phyloP scores from a whole-genome alignment of 2,113 vertebrate species.

The Coryphaenoides rupestris region DNA sequence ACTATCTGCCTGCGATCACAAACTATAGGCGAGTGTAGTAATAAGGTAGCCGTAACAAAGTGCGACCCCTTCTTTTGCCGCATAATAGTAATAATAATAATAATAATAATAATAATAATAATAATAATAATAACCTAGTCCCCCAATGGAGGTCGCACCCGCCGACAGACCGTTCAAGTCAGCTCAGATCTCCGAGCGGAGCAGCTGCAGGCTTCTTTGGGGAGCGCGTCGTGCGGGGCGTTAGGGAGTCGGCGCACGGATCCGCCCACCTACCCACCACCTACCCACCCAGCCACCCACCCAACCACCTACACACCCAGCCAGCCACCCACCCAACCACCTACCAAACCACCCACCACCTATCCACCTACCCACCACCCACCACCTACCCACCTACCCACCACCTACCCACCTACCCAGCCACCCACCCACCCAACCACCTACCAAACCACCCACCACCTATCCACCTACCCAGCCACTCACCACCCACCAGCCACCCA shows the following conservation, averaged over 20 bases:
- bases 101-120: too few relatives aligned
- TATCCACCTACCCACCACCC: neutral
- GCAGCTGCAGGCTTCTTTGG: conserved; percentile 38
- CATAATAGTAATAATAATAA: too few relatives aligned
- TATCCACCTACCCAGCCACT: too few relatives aligned
- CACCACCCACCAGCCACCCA: neutral
- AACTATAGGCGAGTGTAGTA: too few relatives aligned
- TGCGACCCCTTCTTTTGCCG: too few relatives aligned
- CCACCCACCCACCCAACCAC: neutral
- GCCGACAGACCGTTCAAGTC: neutral
- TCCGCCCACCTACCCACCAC: neutral
- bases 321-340: neutral
- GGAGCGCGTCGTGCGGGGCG: conserved; percentile 14
- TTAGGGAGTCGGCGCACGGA: neutral
- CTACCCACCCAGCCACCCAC: neutral
- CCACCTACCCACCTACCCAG: too few relatives aligned
- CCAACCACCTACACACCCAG: neutral
- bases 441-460: too few relatives aligned
- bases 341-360: neutral
- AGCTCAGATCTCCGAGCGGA: conserved; percentile 17
- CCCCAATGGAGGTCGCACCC: too few relatives aligned
- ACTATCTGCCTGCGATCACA: too few relatives aligned
- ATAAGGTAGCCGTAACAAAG: too few relatives aligned
- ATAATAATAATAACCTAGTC: too few relatives aligned
- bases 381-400: too few relatives aligned